A percentile compares a stretch with the other conserved stretches of the same genome.
Evolutionary conservation across 2,113 vertebrate genomes (phyloP).

Genomic region (Uria aalge): DNA sequence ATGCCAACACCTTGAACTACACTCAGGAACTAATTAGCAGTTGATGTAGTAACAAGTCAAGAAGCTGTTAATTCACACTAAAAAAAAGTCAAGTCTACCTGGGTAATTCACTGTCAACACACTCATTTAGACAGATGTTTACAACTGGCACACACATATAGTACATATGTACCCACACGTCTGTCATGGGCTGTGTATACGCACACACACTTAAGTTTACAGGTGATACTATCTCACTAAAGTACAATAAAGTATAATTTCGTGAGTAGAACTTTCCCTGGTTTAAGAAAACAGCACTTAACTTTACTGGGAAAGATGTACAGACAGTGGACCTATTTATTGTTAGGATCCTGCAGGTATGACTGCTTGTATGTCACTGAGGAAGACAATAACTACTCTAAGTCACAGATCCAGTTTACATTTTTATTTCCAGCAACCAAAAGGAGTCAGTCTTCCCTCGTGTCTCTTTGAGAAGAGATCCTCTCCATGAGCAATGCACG

Average conservation of each 20-base stretch:
- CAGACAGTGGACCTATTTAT: background rate
- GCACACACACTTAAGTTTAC: background rate
- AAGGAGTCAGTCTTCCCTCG: conserved; percentile 8
- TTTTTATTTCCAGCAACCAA: background rate
- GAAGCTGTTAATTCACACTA: conserved; percentile 58
- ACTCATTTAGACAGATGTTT: conserved; percentile 25
- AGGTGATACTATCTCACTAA: background rate
- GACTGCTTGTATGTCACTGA: background rate
- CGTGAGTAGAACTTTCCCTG: background rate
- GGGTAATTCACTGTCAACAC: conserved; percentile 40
- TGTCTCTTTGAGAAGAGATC: background rate
- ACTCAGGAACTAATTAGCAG: conserved; percentile 68
- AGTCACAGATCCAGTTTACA: background rate
- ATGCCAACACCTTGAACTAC: conserved; percentile 65
- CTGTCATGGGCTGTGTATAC: background rate
- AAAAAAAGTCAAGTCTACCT: conserved; percentile 5
- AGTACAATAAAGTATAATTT: background rate
- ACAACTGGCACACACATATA: background rate
- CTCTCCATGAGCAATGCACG: background rate
- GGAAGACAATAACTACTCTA: background rate
- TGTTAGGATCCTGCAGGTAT: background rate
- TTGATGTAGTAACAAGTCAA: conserved; percentile 65
- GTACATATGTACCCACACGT: background rate
- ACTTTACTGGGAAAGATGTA: background rate
- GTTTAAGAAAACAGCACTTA: background rate